Conservation (phyloP, 2,888 invertebrate genomes). For the Andrena fulva region DNA sequence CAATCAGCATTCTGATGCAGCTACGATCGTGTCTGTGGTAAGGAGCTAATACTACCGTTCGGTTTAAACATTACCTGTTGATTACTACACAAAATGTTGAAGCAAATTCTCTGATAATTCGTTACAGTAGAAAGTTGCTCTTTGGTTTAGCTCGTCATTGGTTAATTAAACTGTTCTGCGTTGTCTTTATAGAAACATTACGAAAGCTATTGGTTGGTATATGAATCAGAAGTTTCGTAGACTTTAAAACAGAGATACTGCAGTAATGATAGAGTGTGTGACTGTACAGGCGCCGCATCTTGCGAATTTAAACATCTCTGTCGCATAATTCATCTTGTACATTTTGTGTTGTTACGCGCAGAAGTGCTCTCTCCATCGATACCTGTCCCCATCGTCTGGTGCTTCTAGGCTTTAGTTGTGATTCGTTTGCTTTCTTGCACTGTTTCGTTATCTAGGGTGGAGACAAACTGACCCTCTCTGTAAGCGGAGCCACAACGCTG, state of each 20-base stretch:
- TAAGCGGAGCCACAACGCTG: conserved; percentile 85
- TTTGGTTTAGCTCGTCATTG: conserved; percentile 11
- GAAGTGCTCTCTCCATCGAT: neutral
- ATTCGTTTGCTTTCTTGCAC: conserved; percentile 76
- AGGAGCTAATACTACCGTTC: conserved; percentile 80
- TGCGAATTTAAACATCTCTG: neutral
- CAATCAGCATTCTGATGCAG: conserved; percentile 85
- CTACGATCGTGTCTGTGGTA: conserved; percentile 92
- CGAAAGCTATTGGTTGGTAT: neutral
- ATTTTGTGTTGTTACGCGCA: conserved; percentile 19
- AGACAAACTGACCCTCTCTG: conserved; percentile 89
- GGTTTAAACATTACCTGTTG: neutral
- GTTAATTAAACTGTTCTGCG: conserved; percentile 7
- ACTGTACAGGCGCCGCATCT: neutral
- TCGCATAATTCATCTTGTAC: neutral
- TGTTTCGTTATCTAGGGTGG: conserved; percentile 86
- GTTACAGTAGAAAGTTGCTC: conserved; percentile 25
- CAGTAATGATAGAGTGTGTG: neutral
- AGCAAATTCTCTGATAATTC: neutral
- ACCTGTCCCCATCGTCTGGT: conserved; percentile 36
- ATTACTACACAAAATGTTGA: neutral
- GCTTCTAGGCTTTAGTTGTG: conserved; percentile 66
- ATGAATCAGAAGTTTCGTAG: conserved; percentile 13
- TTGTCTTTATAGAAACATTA: conserved; percentile 4
- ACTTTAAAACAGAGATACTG: neutral